Conservation (phyloP, 1,140 invertebrate species). For the Trypoxylus dichotomus region DNA sequence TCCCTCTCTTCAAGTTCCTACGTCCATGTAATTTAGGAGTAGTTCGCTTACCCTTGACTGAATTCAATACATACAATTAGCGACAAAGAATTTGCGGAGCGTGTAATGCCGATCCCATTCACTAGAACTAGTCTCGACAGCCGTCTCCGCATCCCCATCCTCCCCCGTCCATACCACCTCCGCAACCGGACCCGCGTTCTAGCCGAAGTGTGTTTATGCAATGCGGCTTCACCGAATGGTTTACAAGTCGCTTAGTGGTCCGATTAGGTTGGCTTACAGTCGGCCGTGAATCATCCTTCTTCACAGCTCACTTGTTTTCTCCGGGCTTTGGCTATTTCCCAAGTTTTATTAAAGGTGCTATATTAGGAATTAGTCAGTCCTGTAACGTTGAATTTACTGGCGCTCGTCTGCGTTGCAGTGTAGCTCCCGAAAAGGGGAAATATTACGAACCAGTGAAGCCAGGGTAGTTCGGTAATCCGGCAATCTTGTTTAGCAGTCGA, state of each 20-base stretch:
- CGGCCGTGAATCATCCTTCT: neutral
- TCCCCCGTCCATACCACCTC: neutral
- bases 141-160: neutral
- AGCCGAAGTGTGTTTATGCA: neutral
- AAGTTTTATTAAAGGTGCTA: constrained; percentile 20
- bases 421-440: neutral
- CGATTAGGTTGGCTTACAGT: neutral
- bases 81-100: constrained; percentile 15
- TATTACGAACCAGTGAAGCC: neutral
- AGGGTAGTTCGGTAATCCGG: neutral
- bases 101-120: constrained; percentile 5
- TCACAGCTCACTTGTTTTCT: constrained; percentile 16
- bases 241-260: constrained; percentile 1
- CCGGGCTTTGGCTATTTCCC: constrained; percentile 1
- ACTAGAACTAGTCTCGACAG: neutral
- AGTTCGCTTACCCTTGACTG: neutral
- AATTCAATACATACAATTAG: constrained; percentile 3
- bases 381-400: neutral
- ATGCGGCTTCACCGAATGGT: neutral
- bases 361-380: constrained; percentile 10
- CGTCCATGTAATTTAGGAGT: neutral
- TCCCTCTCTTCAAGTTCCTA: neutral
- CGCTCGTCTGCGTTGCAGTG: neutral
- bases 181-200: neutral
- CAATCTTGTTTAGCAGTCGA: neutral